A percentile compares a stretch with the other conserved stretches of the same genome.
These are phyloP conservation scores for Lypha dubia DNA, from an alignment of 2,888 invertebrate genomes.

Conservation along the genomic window DNA sequence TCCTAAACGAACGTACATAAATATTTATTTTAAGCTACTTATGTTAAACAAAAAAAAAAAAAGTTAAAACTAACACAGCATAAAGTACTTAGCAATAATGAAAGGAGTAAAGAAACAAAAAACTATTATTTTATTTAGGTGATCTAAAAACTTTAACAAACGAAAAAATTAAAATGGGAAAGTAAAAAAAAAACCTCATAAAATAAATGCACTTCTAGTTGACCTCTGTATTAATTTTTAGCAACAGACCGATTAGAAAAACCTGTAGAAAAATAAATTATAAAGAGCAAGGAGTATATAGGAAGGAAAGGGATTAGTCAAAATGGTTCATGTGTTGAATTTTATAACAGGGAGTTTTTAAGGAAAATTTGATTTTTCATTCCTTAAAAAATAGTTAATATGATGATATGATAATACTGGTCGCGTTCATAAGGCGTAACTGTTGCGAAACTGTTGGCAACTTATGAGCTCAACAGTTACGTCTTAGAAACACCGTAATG, in stretches of 20 bases:
- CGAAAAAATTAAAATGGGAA: background rate
- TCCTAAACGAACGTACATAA: background rate
- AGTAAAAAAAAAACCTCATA: background rate
- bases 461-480: too few relatives aligned
- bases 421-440: too few relatives aligned
- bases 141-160: background rate
- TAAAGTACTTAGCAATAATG: background rate
- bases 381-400: too few relatives aligned
- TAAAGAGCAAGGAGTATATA: background rate
- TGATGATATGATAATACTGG: too few relatives aligned
- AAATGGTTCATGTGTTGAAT: background rate
- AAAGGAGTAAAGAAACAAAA: background rate
- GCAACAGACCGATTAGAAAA: slow-evolving; percentile 40
- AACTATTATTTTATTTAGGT: background rate
- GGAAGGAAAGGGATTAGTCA: background rate
- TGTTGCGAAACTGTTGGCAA: too few relatives aligned
- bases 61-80: too few relatives aligned
- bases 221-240: slow-evolving; percentile 43
- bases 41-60: slow-evolving; percentile 27
- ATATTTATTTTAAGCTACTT: slow-evolving; percentile 51
- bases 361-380: background rate
- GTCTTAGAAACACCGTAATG: too few relatives aligned
- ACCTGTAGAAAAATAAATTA: background rate
- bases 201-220: slow-evolving; percentile 10
- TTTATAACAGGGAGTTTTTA: background rate